Evolutionary conservation across 2,888 invertebrate genomes (phyloP).

Genomic region (Synanthedon andrenaeformis): DNA sequence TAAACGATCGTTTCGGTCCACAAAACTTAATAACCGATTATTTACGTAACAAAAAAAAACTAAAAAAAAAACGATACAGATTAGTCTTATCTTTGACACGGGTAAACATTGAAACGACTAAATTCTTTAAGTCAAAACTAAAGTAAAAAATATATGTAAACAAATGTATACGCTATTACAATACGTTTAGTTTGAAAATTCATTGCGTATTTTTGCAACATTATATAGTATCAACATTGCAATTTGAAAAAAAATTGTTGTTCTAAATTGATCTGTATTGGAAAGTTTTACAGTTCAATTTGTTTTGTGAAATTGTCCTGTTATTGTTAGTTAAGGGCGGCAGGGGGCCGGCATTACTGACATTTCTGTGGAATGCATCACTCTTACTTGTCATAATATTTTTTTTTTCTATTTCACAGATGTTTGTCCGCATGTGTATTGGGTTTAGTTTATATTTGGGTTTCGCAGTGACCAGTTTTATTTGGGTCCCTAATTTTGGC

Average conservation of each 20-base stretch:
- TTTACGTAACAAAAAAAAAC: conserved; percentile 5
- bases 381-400: conserved; percentile 54
- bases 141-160: conserved; percentile 1
- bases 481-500: too few species aligned
- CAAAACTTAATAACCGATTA: neutral
- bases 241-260: too few species aligned
- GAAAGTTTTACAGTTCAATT: neutral
- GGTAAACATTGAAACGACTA: conserved; percentile 53
- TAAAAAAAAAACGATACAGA: conserved; percentile 53
- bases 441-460: conserved; percentile 32
- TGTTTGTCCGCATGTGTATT: conserved; percentile 37
- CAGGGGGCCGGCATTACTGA: conserved; percentile 50
- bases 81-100: conserved; percentile 49
- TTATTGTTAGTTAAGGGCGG: conserved; percentile 15
- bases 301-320: neutral
- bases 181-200: conserved; percentile 8
- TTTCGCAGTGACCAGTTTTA: conserved; percentile 26
- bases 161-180: conserved; percentile 7
- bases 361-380: conserved; percentile 26
- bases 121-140: conserved; percentile 20
- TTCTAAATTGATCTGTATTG: too few species aligned
- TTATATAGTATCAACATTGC: too few species aligned
- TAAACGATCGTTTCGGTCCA: neutral
- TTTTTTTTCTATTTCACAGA: conserved; percentile 29
- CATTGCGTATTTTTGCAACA: too few species aligned